Base-by-base conservation (phyloP, 2,113 vertebrate species). In the Chionis minor region DNA sequence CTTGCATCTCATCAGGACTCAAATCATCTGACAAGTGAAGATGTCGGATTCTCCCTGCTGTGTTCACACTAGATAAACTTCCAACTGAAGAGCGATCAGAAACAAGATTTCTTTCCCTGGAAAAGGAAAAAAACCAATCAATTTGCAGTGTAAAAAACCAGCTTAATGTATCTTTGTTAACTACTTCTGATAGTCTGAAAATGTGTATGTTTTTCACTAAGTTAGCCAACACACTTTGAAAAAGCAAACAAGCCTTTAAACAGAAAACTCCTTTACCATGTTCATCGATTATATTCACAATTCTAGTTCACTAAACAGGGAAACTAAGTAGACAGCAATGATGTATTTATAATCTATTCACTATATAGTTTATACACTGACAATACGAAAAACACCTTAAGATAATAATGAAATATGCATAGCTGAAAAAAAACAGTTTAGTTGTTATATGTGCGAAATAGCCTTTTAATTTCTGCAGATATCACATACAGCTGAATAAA, bases 1-100 rank as follows among this genome's bases (percentile, higher is more conserved):
- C 98, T 77, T 97, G 95, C 66, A 98, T 98, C 97, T 99, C 98
- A 67, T 95, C 97, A n/a, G 98, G 98, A 61, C 97, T 98, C 30
- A 97, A 91, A 72, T 98, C 98, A 91, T 98, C 98, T 17, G 97
- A 97, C 61, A 98, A 66, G 35, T 92, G 95, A 90, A 98, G 96
- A 67, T 97, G 96, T 61, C 98, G 98, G 92, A 99, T 98, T 42
- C 97, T 97, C 21, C 98, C 98, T 13, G 98, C 97, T 10, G 98
- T 98, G 2, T 99, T 99, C 22, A 98, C 98, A 83, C 98, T 98
- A 35, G 98, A 99, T 69, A 99, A 97, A 62, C 97, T 98, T 94
- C 98, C 98, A 10, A 97, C 96, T 40, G 99, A 99, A 61, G 98
- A 98, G 52, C 73, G 94, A 89, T 99, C 99, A 21, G 98, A 99